Percentiles rank a stretch among this genome's conserved stretches.
phyloP scores from a whole-genome alignment of 2,113 vertebrate genomes.

The Macroglossus sobrinus region DNA sequence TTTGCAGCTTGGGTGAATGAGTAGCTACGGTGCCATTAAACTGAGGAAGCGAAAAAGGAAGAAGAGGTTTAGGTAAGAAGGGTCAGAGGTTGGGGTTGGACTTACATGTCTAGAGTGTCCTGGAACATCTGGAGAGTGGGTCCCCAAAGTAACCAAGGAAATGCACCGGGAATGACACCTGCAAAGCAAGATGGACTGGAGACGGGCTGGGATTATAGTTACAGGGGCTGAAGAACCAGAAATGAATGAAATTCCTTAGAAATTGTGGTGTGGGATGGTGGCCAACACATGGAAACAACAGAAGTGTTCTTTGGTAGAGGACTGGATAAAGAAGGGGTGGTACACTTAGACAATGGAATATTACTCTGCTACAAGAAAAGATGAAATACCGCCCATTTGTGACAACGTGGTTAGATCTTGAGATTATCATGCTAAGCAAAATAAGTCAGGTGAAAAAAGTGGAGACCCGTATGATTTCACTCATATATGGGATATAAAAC shows the following conservation, averaged over 20 bases:
- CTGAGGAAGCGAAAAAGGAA: not conserved
- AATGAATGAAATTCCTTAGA: not conserved
- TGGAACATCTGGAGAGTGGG: not conserved
- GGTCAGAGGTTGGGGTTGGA: not conserved
- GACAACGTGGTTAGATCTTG: too few relatives aligned
- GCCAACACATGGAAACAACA: too few relatives aligned
- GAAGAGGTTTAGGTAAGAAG: not conserved
- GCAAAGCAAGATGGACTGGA: not conserved
- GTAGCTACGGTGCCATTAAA: accelerated
- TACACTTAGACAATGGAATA: too few relatives aligned
- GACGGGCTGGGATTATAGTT: not conserved
- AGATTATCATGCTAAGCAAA: too few relatives aligned
- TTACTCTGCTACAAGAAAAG: too few relatives aligned
- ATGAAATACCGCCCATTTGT: too few relatives aligned
- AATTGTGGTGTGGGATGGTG: not conserved
- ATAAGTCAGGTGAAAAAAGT: too few relatives aligned
- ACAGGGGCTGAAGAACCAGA: accelerated
- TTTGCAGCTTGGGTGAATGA: not conserved
- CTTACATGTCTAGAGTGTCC: not conserved
- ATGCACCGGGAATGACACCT: not conserved
- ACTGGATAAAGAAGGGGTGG: too few relatives aligned
- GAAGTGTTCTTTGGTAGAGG: too few relatives aligned
- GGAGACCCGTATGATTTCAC: too few relatives aligned
- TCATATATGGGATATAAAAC: too few relatives aligned
- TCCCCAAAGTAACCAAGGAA: not conserved